phyloP scores from a whole-genome alignment of 2,888 invertebrate species.

The Microctonus hyperodae region DNA sequence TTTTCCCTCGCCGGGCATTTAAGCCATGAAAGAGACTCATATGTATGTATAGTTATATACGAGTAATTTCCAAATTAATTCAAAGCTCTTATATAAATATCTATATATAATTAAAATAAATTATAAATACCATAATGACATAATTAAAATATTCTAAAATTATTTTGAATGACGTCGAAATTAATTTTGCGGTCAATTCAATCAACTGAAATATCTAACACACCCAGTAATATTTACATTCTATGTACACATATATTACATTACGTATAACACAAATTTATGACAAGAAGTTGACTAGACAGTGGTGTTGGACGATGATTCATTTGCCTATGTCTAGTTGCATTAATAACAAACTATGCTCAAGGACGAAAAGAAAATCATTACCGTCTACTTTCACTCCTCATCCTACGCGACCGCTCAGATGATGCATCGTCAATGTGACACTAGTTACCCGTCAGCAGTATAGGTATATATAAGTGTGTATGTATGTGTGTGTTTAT shows the following conservation, averaged over 20 bases:
- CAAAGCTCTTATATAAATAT: neutral
- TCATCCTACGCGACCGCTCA: constrained; percentile 31
- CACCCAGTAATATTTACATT: neutral
- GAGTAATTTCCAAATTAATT: neutral
- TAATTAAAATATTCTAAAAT: constrained; percentile 31
- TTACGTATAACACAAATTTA: neutral
- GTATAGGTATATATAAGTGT: too few relatives aligned
- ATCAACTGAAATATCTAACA: constrained; percentile 1
- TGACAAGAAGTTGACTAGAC: constrained; percentile 7
- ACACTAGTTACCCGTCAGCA: constrained; percentile 14
- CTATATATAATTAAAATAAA: too few relatives aligned
- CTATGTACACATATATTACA: neutral
- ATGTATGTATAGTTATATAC: constrained; percentile 12
- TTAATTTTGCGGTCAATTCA: constrained; percentile 24
- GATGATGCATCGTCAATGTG: constrained; percentile 24
- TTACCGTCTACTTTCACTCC: constrained; percentile 40
- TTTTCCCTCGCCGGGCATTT: constrained; percentile 14
- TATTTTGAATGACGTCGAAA: constrained; percentile 54
- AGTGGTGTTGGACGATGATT: constrained; percentile 31
- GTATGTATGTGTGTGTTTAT: too few relatives aligned
- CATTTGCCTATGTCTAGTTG: constrained; percentile 33
- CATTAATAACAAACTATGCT: constrained; percentile 37
- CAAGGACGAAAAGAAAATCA: constrained; percentile 33
- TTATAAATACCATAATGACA: neutral
- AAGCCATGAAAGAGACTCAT: constrained; percentile 30